A percentile compares a stretch with the other conserved stretches of the same genome.
Evolutionary conservation across 2,797 vertebrate genomes (phyloP).

Genomic region (Perdix hodgsoniae): DNA sequence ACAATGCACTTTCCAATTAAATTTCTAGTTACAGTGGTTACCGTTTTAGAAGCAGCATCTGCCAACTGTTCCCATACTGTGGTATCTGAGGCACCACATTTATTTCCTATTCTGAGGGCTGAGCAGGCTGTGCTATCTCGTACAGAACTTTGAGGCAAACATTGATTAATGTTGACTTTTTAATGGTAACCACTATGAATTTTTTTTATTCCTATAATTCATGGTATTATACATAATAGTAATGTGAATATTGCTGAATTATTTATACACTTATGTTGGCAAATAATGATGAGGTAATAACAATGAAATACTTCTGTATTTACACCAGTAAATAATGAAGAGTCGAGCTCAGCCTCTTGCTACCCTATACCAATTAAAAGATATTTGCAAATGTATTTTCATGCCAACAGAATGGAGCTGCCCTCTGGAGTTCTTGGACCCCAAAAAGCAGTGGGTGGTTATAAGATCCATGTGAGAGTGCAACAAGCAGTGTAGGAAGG

Average conservation of each 20-base stretch:
- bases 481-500: neutral
- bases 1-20: neutral
- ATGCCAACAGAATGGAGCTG: neutral
- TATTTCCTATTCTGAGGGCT: slow-evolving; percentile 49
- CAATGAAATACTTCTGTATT: slow-evolving; percentile 55
- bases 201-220: slow-evolving; percentile 51
- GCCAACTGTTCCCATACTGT: slow-evolving; percentile 24
- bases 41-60: slow-evolving; percentile 14
- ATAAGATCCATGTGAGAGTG: neutral
- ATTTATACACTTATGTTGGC: slow-evolving; percentile 61
- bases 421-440: neutral
- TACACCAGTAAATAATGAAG: slow-evolving; percentile 61
- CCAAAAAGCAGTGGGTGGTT: neutral
- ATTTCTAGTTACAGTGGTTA: neutral
- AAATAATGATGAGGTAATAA: slow-evolving; percentile 66
- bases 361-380: slow-evolving; percentile 23
- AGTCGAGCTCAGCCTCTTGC: neutral
- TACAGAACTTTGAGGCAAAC: slow-evolving; percentile 15
- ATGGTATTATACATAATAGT: slow-evolving; percentile 44
- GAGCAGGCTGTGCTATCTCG: neutral
- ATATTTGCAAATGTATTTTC: slow-evolving; percentile 9
- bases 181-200: slow-evolving; percentile 31
- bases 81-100: slow-evolving; percentile 33
- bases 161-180: slow-evolving; percentile 64
- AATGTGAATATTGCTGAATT: slow-evolving; percentile 46